These are phyloP conservation scores for Tridacna gigas DNA, from an alignment of 2,888 invertebrate genomes.

Conservation along the genomic window DNA sequence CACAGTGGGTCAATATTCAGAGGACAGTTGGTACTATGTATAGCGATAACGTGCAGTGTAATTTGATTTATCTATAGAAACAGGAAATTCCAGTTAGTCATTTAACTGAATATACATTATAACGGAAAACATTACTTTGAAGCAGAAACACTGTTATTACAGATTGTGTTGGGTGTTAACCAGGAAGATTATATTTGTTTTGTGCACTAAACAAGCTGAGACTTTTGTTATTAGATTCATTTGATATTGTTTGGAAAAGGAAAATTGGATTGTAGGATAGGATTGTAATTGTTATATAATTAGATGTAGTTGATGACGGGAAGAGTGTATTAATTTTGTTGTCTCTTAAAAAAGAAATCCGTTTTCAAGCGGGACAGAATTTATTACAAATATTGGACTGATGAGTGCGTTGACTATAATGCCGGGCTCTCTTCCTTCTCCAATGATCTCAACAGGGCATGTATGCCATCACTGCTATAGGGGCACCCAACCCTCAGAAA, in stretches of 20 bases:
- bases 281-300: not conserved
- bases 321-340: not conserved
- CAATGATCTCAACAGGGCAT: conserved; percentile 46
- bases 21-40: too few relatives aligned
- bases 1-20: too few relatives aligned
- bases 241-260: not conserved
- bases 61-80: not conserved
- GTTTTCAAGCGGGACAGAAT: conserved; percentile 13
- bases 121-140: too few relatives aligned
- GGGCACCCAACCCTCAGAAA: conserved; percentile 26
- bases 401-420: conserved; percentile 44
- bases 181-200: too few relatives aligned
- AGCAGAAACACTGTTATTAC: too few relatives aligned
- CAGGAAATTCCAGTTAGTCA: conserved; percentile 18
- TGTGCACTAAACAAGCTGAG: too few relatives aligned
- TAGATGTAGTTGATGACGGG: not conserved
- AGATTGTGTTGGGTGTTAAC: too few relatives aligned
- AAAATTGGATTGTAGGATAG: not conserved
- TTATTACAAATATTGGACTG: conserved; percentile 3
- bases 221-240: too few relatives aligned
- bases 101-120: not conserved
- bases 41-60: too few relatives aligned
- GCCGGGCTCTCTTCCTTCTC: conserved; percentile 53
- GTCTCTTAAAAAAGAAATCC: not conserved
- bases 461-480: conserved; percentile 42